These are phyloP conservation scores for Furcula furcula DNA, from an alignment of 2,888 invertebrate species.

Conservation along the genomic window DNA sequence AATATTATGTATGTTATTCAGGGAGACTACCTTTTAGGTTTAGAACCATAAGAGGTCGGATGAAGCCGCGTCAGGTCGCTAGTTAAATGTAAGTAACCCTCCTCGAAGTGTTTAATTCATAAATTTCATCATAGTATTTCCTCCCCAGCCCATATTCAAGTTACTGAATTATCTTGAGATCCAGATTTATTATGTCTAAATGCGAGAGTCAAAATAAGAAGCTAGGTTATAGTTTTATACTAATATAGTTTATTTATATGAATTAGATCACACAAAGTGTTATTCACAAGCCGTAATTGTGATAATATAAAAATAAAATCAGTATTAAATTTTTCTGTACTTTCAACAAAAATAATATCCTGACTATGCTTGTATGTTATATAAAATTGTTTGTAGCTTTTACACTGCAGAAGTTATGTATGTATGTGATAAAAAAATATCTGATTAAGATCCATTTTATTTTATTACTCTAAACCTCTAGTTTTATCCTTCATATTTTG, in stretches of 20 bases:
- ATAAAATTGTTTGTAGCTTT: conserved; percentile 43
- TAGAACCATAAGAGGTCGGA: too few relatives aligned
- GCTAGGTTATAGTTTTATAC: conserved; percentile 1
- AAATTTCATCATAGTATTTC: too few relatives aligned
- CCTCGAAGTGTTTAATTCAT: too few relatives aligned
- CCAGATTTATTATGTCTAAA: conserved; percentile 34
- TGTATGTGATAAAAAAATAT: conserved; percentile 74
- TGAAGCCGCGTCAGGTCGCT: too few relatives aligned
- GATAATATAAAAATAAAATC: conserved; percentile 27
- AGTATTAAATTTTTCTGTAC: conserved; percentile 52
- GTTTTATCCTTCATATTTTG: conserved; percentile 63
- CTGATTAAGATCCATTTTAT: conserved; percentile 67
- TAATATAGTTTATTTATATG: conserved; percentile 26
- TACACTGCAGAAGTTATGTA: conserved; percentile 54
- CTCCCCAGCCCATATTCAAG: too few relatives aligned
- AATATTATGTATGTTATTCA: too few relatives aligned
- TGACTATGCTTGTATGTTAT: conserved; percentile 37
- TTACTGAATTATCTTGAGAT: conserved; percentile 35
- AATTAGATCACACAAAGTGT: conserved; percentile 22
- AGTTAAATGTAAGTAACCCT: too few relatives aligned
- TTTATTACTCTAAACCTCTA: conserved; percentile 63
- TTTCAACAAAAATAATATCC: conserved; percentile 51
- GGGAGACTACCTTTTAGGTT: too few relatives aligned
- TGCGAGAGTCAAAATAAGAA: background rate
- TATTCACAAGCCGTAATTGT: background rate